Conservation (phyloP, 2,888 invertebrate genomes). For the Galeopsomyia nigrocyanea region DNA sequence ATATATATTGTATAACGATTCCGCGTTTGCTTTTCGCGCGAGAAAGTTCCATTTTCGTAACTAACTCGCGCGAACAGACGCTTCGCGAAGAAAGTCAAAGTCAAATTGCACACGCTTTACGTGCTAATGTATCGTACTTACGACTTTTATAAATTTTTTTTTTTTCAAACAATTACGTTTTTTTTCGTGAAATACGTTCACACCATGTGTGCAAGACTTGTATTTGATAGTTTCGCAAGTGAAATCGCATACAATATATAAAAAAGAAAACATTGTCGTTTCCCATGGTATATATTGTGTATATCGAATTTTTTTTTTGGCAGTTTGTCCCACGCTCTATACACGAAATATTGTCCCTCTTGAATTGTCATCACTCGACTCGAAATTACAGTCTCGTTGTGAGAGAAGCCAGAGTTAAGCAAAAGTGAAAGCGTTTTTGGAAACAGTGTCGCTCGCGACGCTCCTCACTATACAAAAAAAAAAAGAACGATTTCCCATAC, state of each 20-base stretch:
- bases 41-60: too few relatives aligned
- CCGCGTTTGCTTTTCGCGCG: too few relatives aligned
- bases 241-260: neutral
- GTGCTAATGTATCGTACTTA: too few relatives aligned
- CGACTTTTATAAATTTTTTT: too few relatives aligned
- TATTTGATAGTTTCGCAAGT: too few relatives aligned
- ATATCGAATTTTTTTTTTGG: constrained; percentile 19
- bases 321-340: constrained; percentile 14
- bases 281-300: constrained; percentile 21
- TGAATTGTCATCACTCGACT: constrained; percentile 7
- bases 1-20: too few relatives aligned
- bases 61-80: too few relatives aligned
- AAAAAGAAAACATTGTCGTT: constrained; percentile 10
- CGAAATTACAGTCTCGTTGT: constrained; percentile 28
- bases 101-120: too few relatives aligned
- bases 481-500: neutral
- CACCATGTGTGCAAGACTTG: neutral
- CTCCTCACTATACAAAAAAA: neutral
- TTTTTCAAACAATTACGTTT: too few relatives aligned
- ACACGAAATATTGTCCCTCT: constrained; percentile 12
- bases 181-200: too few relatives aligned
- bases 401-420: constrained; percentile 4
- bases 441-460: constrained; percentile 13
- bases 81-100: too few relatives aligned
- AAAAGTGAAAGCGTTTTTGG: constrained; percentile 40